Evolutionary conservation across 2,888 invertebrate genomes (phyloP).

Genomic region (Drosophila paracracens): DNA sequence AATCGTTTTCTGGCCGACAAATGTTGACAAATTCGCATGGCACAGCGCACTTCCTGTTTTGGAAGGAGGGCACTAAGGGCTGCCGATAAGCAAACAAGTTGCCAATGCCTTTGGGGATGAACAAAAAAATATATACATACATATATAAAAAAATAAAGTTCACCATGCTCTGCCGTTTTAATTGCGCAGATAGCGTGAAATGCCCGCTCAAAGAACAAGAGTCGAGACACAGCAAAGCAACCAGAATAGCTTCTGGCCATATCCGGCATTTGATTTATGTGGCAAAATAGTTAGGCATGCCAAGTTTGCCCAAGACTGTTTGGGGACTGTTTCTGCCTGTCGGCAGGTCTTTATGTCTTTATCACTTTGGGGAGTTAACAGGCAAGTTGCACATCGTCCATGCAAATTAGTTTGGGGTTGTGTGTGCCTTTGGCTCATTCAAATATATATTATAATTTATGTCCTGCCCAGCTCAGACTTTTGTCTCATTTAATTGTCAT

Average conservation of each 20-base stretch:
- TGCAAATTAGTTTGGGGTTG: slow-evolving; percentile 52
- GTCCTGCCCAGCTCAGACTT: slow-evolving; percentile 21
- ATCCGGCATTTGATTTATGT: slow-evolving; percentile 56
- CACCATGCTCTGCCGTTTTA: slow-evolving; percentile 35
- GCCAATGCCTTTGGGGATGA: slow-evolving; percentile 21
- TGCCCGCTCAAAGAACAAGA: slow-evolving; percentile 23
- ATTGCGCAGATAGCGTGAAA: slow-evolving; percentile 56
- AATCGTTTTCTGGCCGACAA: slow-evolving; percentile 19
- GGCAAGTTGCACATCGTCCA: slow-evolving; percentile 37
- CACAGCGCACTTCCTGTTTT: slow-evolving; percentile 45
- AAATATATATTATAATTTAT: slow-evolving; percentile 51
- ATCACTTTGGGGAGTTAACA: slow-evolving; percentile 59
- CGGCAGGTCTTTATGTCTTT: slow-evolving; percentile 60
- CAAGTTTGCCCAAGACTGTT: slow-evolving; percentile 7
- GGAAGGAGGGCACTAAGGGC: background rate
- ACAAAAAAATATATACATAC: background rate
- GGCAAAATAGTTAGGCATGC: slow-evolving; percentile 56
- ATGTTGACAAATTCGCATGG: slow-evolving; percentile 58
- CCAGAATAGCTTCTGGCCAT: slow-evolving; percentile 26
- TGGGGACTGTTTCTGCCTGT: slow-evolving; percentile 9
- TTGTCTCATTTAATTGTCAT: slow-evolving; percentile 55
- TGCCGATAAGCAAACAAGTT: slow-evolving; percentile 57
- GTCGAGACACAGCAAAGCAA: slow-evolving; percentile 1
- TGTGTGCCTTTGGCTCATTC: slow-evolving; percentile 17
- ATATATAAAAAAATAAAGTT: slow-evolving; percentile 8